Conservation (phyloP, 1,140 invertebrate genomes). For the Chionoecetes opilio region DNA sequence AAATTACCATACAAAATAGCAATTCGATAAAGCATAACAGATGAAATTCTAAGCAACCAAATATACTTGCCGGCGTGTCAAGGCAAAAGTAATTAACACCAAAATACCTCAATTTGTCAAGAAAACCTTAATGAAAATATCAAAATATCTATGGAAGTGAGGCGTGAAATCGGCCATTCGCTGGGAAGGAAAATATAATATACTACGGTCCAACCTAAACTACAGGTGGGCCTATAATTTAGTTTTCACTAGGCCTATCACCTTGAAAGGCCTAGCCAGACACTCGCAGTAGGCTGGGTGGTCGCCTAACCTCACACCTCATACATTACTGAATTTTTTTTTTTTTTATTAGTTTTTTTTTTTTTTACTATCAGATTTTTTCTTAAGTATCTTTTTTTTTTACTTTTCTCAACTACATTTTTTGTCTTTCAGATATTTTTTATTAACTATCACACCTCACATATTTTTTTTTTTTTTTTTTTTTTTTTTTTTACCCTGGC, state of each 20-base stretch:
- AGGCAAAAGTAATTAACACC: not conserved
- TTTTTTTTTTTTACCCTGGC: too few species aligned
- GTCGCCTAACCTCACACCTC: not conserved
- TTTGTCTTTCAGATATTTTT: too few species aligned
- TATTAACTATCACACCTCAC: too few species aligned
- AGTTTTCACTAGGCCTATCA: not conserved
- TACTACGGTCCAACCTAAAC: constrained; percentile 1
- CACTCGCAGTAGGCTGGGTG: not conserved
- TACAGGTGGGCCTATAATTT: not conserved
- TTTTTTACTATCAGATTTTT: not conserved
- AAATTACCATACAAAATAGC: not conserved
- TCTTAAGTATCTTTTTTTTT: not conserved
- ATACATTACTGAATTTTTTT: not conserved
- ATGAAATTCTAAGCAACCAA: too few species aligned
- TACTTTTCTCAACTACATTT: not conserved
- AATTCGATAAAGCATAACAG: not conserved
- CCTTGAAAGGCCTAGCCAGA: not conserved
- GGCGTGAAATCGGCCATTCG: not conserved
- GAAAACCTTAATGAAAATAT: constrained; percentile 17
- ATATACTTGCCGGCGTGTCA: too few species aligned
- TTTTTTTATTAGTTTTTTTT: not conserved
- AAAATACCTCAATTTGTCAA: not conserved
- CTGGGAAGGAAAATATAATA: not conserved
- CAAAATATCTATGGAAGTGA: not conserved
- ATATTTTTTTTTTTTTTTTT: too few species aligned